Evolutionary conservation across 2,113 vertebrate species (phyloP).

Genomic region (Myrmecophaga tridactyla): DNA sequence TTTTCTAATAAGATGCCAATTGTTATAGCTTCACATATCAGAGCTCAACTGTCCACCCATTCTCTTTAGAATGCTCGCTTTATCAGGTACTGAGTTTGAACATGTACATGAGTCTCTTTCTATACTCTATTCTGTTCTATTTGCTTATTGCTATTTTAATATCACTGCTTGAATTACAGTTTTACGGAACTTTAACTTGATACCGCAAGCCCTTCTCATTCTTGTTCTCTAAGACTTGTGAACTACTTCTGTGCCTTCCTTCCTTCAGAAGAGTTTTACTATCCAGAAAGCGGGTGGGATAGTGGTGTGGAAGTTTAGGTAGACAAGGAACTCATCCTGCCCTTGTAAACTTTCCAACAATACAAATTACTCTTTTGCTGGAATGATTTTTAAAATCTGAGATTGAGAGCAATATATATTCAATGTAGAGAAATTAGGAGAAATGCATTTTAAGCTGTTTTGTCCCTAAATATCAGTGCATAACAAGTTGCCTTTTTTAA

Average conservation of each 20-base stretch:
- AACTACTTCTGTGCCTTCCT: background rate
- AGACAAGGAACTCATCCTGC: background rate
- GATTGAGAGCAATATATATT: background rate
- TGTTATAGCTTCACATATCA: accelerated
- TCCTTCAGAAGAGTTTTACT: background rate
- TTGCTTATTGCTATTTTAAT: background rate
- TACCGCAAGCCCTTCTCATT: background rate
- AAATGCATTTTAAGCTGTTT: background rate
- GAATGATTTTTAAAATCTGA: background rate
- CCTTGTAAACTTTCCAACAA: background rate
- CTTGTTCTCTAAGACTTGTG: background rate
- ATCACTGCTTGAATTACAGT: background rate
- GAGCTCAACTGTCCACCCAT: too few species aligned
- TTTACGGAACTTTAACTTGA: background rate
- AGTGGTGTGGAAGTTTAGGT: background rate
- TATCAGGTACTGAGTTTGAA: background rate
- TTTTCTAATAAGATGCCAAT: accelerated
- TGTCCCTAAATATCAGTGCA: background rate
- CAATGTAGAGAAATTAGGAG: background rate
- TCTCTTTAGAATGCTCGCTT: background rate
- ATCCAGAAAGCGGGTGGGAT: background rate
- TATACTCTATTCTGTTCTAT: background rate
- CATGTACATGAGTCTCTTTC: background rate
- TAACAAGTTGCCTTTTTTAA: too few species aligned
- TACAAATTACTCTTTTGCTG: background rate